Evolutionary conservation across 2,888 invertebrate genomes (phyloP), one percentile per base, ranked within the genome.

Genomic region (Lasiommata megera): DNA sequence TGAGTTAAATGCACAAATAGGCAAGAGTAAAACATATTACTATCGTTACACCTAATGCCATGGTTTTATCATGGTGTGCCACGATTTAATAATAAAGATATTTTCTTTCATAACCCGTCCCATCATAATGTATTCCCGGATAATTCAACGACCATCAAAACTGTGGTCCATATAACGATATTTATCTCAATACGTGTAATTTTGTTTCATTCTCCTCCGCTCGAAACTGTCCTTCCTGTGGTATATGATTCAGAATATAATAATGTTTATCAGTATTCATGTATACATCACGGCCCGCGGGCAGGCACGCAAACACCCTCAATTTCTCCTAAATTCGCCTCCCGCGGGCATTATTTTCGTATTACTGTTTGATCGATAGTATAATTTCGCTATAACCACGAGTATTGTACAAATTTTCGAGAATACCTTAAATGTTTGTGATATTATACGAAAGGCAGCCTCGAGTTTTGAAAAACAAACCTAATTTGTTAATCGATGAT

Each of bases 281-380:
- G 80, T 76, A 73, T 69, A 77, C 80, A 79, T 80, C 78, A 73
- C 68, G 66, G 79, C 79, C 80, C 67, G 73, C 71, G 80, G 80
- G 79, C 76, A 77, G 72, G 79, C 85, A 86, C 84, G 84, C 86
- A 81, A 81, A 74, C 73, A 78, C 76, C 77, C 78, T 77, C 81
- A 80, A 88, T 88, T 88, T 85, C 82, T 77, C 84, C 87, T 88
- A 88, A 89, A 89, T 88, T 89, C 77, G 72, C 80, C 70, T 71
- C 88, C 84, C 69, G 73, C 73, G 84, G 88, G 84, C 80, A 74
- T 77, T 82, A 80, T 80, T 73, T 77, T 69, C 74, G 77, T 82
- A 82, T 86, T 85, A 86, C 81, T 82, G 80, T 75, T 77, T 77
- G 86, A 88, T 88, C 85, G 86, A 88, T 87, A 84, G 80, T 81